phyloP scores from a whole-genome alignment of 2,888 invertebrate genomes.

The Cordilura impudica region DNA sequence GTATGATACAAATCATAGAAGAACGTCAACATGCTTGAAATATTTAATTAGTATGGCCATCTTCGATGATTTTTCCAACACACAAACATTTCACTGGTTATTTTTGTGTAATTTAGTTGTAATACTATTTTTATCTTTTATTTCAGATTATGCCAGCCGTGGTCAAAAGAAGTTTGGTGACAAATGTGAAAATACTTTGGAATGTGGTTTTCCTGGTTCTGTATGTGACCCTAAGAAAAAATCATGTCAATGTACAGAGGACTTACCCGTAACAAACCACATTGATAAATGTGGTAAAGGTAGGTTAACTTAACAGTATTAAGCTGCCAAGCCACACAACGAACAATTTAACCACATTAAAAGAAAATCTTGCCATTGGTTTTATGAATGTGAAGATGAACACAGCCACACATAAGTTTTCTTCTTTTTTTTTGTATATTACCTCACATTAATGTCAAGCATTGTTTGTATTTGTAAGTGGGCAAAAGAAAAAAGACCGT shows the following conservation, averaged over 20 bases:
- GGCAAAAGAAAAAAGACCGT: not conserved
- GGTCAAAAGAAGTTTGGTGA: conserved; percentile 87
- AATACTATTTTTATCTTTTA: not conserved
- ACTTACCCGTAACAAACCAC: conserved; percentile 88
- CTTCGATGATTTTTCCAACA: too few species aligned
- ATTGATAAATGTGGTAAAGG: conserved; percentile 91
- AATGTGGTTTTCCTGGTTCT: conserved; percentile 87
- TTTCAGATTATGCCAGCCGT: conserved; percentile 79
- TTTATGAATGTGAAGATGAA: not conserved
- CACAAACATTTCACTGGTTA: too few species aligned
- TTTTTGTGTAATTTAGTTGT: too few species aligned
- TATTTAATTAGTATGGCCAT: not conserved
- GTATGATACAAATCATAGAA: not conserved
- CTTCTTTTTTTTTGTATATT: too few species aligned
- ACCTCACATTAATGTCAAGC: not conserved
- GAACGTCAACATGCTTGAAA: not conserved
- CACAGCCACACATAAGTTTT: not conserved
- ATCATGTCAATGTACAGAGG: conserved; percentile 86
- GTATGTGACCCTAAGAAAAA: conserved; percentile 84
- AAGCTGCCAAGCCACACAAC: conserved; percentile 53
- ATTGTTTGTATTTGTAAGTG: not conserved
- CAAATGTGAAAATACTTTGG: conserved; percentile 83
- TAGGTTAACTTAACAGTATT: conserved; percentile 76
- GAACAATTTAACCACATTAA: not conserved
- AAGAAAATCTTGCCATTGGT: not conserved